These are phyloP conservation scores for Diaperis boleti DNA, from an alignment of 2,888 invertebrate genomes.

Conservation along the genomic window DNA sequence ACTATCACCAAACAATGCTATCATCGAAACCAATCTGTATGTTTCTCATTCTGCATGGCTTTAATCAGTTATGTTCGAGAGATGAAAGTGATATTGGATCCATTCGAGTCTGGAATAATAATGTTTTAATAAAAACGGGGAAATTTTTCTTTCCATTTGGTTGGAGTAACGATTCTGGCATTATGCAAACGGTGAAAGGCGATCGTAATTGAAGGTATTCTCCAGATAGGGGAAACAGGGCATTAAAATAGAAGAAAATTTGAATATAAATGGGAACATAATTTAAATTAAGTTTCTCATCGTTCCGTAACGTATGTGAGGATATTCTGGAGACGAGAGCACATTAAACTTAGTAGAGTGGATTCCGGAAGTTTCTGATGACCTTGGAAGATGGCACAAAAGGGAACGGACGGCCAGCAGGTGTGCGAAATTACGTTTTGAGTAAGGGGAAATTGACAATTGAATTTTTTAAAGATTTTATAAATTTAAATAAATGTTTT, in stretches of 20 bases:
- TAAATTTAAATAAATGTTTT: too few species aligned
- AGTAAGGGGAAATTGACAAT: too few species aligned
- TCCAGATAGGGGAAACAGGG: conserved; percentile 29
- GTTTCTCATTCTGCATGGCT: background rate
- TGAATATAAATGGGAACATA: conserved; percentile 39
- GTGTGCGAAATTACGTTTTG: too few species aligned
- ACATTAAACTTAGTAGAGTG: conserved; percentile 14
- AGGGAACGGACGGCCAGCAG: too few species aligned
- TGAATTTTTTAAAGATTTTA: too few species aligned
- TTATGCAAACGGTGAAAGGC: conserved; percentile 37
- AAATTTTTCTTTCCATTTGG: conserved; percentile 25
- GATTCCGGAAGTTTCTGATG: background rate
- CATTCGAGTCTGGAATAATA: conserved; percentile 13
- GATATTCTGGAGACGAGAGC: conserved; percentile 9
- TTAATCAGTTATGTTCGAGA: conserved; percentile 13
- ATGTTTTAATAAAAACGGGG: conserved; percentile 30
- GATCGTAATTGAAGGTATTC: conserved; percentile 38
- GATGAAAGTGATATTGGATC: conserved; percentile 24
- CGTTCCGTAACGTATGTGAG: conserved; percentile 28
- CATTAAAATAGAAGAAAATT: conserved; percentile 39
- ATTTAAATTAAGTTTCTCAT: conserved; percentile 35
- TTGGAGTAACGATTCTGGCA: conserved; percentile 26
- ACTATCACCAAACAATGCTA: background rate
- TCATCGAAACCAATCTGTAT: background rate
- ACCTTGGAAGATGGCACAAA: too few species aligned